Evolutionary conservation across 2,113 vertebrate species (phyloP).

Genomic region (Myiopsitta monachus): DNA sequence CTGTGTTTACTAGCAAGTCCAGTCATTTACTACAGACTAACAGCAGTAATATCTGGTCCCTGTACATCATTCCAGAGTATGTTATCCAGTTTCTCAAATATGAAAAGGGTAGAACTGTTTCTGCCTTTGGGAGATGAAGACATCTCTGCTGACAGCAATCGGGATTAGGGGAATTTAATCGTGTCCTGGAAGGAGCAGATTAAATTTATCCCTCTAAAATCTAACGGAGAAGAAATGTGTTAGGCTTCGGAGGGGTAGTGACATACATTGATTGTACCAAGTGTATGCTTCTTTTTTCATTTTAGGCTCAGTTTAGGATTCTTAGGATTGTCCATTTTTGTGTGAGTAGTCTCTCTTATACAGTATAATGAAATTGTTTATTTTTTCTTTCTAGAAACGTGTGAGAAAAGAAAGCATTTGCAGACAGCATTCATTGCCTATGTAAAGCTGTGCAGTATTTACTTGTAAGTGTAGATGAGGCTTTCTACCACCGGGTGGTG

Average conservation of each 20-base stretch:
- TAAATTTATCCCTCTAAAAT: neutral
- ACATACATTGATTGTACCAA: neutral
- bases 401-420: neutral
- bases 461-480: neutral
- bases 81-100: neutral
- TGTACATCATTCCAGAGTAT: neutral
- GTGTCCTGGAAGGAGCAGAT: neutral
- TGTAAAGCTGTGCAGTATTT: accelerated
- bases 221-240: neutral
- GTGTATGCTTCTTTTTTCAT: neutral
- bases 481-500: conserved; percentile 38
- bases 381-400: neutral
- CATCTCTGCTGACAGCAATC: neutral
- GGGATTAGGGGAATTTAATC: neutral
- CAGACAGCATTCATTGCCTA: accelerated
- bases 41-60: neutral
- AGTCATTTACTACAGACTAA: neutral
- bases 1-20: neutral
- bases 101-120: neutral
- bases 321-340: neutral
- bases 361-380: neutral
- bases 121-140: neutral
- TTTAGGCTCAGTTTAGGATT: neutral
- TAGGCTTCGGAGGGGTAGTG: neutral
- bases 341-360: neutral